Base-by-base conservation (phyloP, 2,888 invertebrate genomes). In the Prosopocoilus inquinatus region DNA sequence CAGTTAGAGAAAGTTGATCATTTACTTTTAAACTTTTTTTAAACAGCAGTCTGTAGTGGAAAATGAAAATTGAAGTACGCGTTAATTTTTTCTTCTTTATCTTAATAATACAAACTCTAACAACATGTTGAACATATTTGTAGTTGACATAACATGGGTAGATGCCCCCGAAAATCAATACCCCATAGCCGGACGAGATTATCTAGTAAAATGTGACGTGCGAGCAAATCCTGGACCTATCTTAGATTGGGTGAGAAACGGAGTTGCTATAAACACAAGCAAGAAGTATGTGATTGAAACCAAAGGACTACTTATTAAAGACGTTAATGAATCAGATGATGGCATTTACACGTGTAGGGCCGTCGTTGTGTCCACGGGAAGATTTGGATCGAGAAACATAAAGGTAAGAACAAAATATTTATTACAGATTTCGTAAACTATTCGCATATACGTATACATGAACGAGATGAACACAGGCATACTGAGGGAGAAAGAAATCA, bases 281-380 rank as follows among this genome's bases (percentile, higher is more conserved):
- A 86, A 87, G 47, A 84, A 87, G 71, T 91, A 89, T 69, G 83
- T 91, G 9, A 84, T 89, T 52, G 86, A 88, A 64, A 79, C 86
- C 0, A 87, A 91, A 64, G 92, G 91, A 0, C 77, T 94, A 9
- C 76, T 87, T 54, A 91, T 94, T 57, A 87, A 85, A 64, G 85
- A 87, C 64, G 88, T 93, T 1, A 82, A 85, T 63, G 90, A 90
- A 73, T 84, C 87, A 11, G 94, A 95, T 68, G 94, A 94, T 70
- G 94, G 94, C 1, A 82, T 87, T 8, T 94, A 94, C 73, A 90
- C 87, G 3, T 94, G 94, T 71, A 84, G 91, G 44, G 94, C 94
- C n/a, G 86, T 90, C 38, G 94, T 94, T 0, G 83, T 87, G 12
- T 83, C 84, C 60, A 91, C 92, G 36, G 94, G 94, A 38, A 88